Base-by-base conservation (phyloP, 2,888 invertebrate species). In the Julus scandinavius region DNA sequence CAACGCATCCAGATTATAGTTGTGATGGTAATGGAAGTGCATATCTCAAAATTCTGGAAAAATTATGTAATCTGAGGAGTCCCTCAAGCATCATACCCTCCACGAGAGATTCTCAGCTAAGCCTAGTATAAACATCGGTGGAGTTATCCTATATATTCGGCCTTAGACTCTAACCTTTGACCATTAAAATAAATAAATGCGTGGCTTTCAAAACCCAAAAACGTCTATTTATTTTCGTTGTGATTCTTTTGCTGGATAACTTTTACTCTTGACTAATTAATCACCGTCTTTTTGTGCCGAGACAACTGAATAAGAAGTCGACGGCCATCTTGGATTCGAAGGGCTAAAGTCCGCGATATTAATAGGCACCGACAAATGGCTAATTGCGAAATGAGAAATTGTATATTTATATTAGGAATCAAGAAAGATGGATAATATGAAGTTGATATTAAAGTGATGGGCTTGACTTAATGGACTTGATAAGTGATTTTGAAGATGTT, bases 261-360 rank as follows among this genome's bases (percentile, higher is more conserved):
- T 80, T 80, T 80, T 80, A 80, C 80, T 80, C 80, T 80, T 80
- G 38, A 80, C 38, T 80, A 80, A 80, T 80, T 80, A 80, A 80
- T 80, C 80, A 80, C 80, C 38, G 38, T 38, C 38, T 80, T 80
- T 80, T 38, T 80, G 80, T 38, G 80, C 80, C 13, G 80, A 38
- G 80, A 80, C 80, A 80, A 80, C 13, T 38, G 38, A 80, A 80
- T 80, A 80, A 29, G 29, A 38, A 38, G 38, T 80, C 80, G 80
- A 29, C 80, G 38, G 80, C 80, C 80, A 80, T 80, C 80, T 80
- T 80, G 80, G 38, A 13, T 38, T 15, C 2, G 13, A 9, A 7
- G 38, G 80, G 13, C 80, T 15, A 80, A 80, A 80, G 80, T 80
- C 72, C 29, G 7, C 5, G 29, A 9, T 29, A 29, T 72, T 29